Conservation (phyloP, 2,888 invertebrate species). For the Deilephila porcellus region DNA sequence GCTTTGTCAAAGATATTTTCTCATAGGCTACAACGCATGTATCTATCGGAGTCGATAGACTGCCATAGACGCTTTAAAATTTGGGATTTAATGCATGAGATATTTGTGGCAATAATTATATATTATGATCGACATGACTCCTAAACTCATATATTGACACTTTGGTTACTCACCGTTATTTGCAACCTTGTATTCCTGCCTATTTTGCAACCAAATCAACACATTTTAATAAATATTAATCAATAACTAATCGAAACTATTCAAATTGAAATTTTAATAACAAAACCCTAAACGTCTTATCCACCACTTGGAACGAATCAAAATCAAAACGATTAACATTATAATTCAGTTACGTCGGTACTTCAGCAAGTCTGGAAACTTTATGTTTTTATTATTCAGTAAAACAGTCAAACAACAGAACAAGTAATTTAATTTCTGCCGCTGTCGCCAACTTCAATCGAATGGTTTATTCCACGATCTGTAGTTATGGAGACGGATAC, state of each 20-base stretch:
- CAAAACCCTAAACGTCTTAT: neutral
- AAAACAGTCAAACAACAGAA: slow-evolving; percentile 17
- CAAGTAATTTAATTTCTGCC: slow-evolving; percentile 17
- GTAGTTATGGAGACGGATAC: slow-evolving; percentile 59
- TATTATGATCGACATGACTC: no score
- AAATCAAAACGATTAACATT: slow-evolving; percentile 13
- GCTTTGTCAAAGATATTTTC: neutral
- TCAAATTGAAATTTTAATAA: neutral
- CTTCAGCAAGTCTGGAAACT: slow-evolving; percentile 1
- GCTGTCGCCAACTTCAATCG: slow-evolving; percentile 1
- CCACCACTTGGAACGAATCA: neutral
- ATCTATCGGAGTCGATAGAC: no score
- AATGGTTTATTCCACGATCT: slow-evolving; percentile 29
- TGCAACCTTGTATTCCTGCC: no score
- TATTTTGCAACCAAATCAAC: neutral
- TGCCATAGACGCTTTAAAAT: no score
- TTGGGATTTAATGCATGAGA: no score
- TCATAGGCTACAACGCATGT: no score
- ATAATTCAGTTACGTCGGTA: slow-evolving; percentile 3
- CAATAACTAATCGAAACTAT: neutral
- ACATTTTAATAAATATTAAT: neutral
- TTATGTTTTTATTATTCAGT: slow-evolving; percentile 12
- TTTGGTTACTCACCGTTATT: no score
- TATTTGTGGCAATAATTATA: no score
- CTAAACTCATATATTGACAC: no score